Percentiles rank a stretch among this genome's conserved stretches.
Conservation (phyloP, 1,140 invertebrate genomes). For the Cardiocondyla obscurior region DNA sequence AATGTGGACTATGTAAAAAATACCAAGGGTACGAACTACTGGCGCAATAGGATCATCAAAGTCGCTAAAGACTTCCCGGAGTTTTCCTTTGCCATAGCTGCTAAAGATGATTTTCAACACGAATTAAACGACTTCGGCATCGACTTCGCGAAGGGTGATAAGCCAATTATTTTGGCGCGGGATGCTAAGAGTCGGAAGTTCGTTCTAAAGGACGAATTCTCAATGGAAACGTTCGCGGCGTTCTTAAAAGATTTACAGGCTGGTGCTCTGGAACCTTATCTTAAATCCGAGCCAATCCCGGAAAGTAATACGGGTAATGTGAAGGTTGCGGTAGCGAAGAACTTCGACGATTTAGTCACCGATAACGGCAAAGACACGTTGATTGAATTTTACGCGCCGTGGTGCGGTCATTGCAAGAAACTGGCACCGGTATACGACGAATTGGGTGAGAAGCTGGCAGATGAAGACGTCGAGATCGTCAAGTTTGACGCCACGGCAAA, state of each 20-base stretch:
- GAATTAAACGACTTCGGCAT: slow-evolving; percentile 97
- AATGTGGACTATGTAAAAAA: slow-evolving; percentile 98
- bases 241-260: slow-evolving; percentile 95
- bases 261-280: slow-evolving; percentile 94
- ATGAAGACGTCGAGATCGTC: slow-evolving; percentile 96
- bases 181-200: slow-evolving; percentile 95
- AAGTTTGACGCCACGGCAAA: slow-evolving; percentile 99
- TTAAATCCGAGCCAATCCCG: slow-evolving; percentile 98
- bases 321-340: slow-evolving; percentile 97
- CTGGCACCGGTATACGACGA: slow-evolving; percentile 97
- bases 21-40: slow-evolving; percentile 99
- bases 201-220: slow-evolving; percentile 95
- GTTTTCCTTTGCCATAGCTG: slow-evolving; percentile 94
- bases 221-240: slow-evolving; percentile 93
- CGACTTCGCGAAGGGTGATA: slow-evolving; percentile 93
- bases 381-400: slow-evolving; percentile 99
- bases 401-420: slow-evolving; percentile 99
- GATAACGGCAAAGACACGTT: slow-evolving; percentile 97
- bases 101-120: slow-evolving; percentile 96
- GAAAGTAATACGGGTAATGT: slow-evolving; percentile 93
- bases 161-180: slow-evolving; percentile 93
- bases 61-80: slow-evolving; percentile 94
- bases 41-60: slow-evolving; percentile 98
- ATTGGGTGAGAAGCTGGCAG: slow-evolving; percentile 94
- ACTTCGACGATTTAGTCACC: slow-evolving; percentile 97